Base-by-base conservation (phyloP, 2,888 invertebrate genomes). In the Habroteleia sp. region DNA sequence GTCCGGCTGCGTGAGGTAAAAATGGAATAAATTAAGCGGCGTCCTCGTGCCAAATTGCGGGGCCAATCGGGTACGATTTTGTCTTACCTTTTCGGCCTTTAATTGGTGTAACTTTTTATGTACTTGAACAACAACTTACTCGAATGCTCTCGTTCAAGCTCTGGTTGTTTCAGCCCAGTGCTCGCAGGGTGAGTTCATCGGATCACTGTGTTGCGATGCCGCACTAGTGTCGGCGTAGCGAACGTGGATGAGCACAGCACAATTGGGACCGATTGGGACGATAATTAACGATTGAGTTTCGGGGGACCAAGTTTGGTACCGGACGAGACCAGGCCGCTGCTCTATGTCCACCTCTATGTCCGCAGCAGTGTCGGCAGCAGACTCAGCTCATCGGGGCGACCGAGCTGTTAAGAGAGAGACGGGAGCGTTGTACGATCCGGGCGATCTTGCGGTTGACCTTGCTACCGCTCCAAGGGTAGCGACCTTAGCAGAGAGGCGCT, bases 381-480 rank as follows among this genome's bases (percentile, higher is more conserved):
- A 58, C 69, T 65, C 65, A 65, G 63, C 74, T 52, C 72, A 69
- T 65, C 74, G 35, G 74, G 74, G 65, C 69, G 65, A 73, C 54
- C 68, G 62, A 50, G 25, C 48, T 58, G 65, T 66, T 42, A 44
- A 54, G 66, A 71, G 65, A 74, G 72, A 77, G 75, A 77, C 71
- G 76, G 74, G 77, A 77, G 77, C 76, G 77, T 75, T 77, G 75
- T 71, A 75, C 75, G 71, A 75, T 77, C 73, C 77, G 76, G 77
- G 78, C 80, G 79, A 82, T 82, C 80, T 83, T 82, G 81, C 78
- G 79, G 83, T 81, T 82, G 82, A 82, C 83, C 83, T 83, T 82
- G 83, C 83, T 80, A 83, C 83, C 78, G 79, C 81, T 79, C 79
- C 79, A 82, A 83, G 83, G 83, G 83, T 83, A 83, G 83, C 82